Conservation (phyloP, 2,113 vertebrate species). For the Heliornis fulica region DNA sequence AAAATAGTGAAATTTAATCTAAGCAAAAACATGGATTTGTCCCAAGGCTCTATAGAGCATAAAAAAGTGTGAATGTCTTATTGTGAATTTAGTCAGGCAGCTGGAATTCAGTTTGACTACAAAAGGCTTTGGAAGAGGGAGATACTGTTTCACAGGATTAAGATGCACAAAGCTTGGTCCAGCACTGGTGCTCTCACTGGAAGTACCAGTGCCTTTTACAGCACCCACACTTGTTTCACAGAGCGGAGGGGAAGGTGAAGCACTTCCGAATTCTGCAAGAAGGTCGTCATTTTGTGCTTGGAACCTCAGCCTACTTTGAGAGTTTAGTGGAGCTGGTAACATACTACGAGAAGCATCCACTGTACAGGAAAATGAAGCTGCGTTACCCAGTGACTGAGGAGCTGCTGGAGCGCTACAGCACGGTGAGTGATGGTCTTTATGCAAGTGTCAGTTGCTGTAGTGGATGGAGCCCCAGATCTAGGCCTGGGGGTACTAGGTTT, state of each 20-base stretch:
- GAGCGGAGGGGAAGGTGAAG: conserved; percentile 92
- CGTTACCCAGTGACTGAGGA: conserved; percentile 93
- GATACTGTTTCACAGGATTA: accelerated
- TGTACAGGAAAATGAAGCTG: conserved; percentile 93
- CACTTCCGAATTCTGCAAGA: conserved; percentile 94
- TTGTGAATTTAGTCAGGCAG: neutral
- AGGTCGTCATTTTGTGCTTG: conserved; percentile 85
- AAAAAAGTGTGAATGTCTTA: neutral
- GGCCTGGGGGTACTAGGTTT: neutral
- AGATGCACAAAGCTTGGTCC: neutral
- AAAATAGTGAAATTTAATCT: neutral
- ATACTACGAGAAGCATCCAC: conserved; percentile 88
- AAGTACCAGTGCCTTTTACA: neutral
- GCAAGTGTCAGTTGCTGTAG: neutral
- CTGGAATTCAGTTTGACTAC: neutral
- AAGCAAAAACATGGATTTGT: neutral
- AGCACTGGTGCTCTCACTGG: neutral
- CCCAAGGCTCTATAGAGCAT: neutral
- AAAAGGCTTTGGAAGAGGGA: neutral
- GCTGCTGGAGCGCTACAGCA: conserved; percentile 87
- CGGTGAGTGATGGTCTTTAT: conserved; percentile 64
- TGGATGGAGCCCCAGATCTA: accelerated
- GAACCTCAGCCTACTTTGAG: conserved; percentile 91
- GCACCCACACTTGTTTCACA: conserved; percentile 41
- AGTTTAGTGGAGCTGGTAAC: conserved; percentile 91